Conservation (phyloP, 2,797 vertebrate species). For the Salmo trutta region DNA sequence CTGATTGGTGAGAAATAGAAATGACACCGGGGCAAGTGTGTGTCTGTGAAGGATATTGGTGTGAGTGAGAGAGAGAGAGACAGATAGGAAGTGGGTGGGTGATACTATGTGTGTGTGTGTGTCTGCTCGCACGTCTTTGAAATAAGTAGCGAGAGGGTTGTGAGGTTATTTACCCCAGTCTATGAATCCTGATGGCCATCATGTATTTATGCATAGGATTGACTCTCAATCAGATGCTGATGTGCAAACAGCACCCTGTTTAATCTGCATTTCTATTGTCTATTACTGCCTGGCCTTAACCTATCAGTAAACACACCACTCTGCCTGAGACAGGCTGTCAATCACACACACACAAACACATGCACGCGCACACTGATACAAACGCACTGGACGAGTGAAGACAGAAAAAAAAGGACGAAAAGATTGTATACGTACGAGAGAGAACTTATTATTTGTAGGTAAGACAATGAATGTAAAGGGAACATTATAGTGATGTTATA, state of each 20-base stretch:
- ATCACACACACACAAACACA: conserved; percentile 42
- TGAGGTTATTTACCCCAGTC: conserved; percentile 54
- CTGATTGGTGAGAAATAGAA: conserved; percentile 75
- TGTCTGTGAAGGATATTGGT: not conserved
- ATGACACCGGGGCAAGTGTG: conserved; percentile 69
- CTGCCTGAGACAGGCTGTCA: conserved; percentile 64
- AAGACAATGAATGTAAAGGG: conserved; percentile 70
- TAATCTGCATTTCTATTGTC: conserved; percentile 78
- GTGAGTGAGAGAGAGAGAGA: no score
- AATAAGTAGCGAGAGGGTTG: conserved; percentile 2
- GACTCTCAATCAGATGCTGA: conserved; percentile 79
- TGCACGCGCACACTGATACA: not conserved
- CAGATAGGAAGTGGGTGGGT: no score
- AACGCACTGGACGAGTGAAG: conserved; percentile 59
- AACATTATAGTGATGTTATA: conserved; percentile 54
- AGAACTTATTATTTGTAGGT: conserved; percentile 49
- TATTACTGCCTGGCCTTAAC: conserved; percentile 73
- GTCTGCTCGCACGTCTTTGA: not conserved
- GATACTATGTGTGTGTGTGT: conserved; percentile 32
- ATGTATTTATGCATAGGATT: conserved; percentile 83
- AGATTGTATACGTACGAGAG: conserved; percentile 42
- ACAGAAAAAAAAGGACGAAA: conserved; percentile 32
- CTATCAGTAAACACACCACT: conserved; percentile 59
- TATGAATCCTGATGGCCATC: conserved; percentile 74
- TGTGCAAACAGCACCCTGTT: conserved; percentile 68